Evolutionary conservation across 2,888 invertebrate species (phyloP), one percentile per base, ranked within the genome.

Genomic region (Argynnis bischoffii): DNA sequence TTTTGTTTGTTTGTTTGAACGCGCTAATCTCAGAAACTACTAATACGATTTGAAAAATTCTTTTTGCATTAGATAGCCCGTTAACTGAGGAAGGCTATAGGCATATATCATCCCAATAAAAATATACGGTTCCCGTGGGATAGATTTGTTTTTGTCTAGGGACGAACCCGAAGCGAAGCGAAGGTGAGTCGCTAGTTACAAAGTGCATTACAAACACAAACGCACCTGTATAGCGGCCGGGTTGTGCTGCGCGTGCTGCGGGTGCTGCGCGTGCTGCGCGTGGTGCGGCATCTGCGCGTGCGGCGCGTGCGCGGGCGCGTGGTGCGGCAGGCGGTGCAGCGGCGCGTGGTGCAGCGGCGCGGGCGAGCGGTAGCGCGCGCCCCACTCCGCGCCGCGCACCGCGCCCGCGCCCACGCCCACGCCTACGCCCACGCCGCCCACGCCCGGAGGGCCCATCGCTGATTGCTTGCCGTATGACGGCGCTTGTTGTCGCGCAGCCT

Each of bases 401-500:
- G 81, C 70, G 70, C 75, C 78, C 78, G 79, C 81, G 87, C 64
- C 90, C n/a, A 35, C 55, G n/a, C 55, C 55, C 11, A 59, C 78
- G 78, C 80, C 69, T 67, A 74, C 68, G 48, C 67, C 63, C 64
- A 70, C 81, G 76, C 72, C 65, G 54, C 88, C 81, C 68, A 86
- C 83, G 46, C 85, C 75, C 64, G 76, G 75, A 67, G 77, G 84
- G 61, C 87, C 87, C 94, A 94, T 84, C 86, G 86, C 88, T 84
- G 84, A 86, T 50, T 96, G 95, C 87, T 97, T 97, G 74, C 97
- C 97, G 80, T 96, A 97, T 78, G 96, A 96, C 48, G 97, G 96
- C 57, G 95, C 96, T 84, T 97, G 97, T 82, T 98, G 98, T 55
- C 98, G 93, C 11, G 98, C 98, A 63, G 98, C 98, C 83, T 98